These are phyloP conservation scores for Ctenochaetus hawaiiensis DNA, from an alignment of 2,797 vertebrate species.

Conservation along the genomic window DNA sequence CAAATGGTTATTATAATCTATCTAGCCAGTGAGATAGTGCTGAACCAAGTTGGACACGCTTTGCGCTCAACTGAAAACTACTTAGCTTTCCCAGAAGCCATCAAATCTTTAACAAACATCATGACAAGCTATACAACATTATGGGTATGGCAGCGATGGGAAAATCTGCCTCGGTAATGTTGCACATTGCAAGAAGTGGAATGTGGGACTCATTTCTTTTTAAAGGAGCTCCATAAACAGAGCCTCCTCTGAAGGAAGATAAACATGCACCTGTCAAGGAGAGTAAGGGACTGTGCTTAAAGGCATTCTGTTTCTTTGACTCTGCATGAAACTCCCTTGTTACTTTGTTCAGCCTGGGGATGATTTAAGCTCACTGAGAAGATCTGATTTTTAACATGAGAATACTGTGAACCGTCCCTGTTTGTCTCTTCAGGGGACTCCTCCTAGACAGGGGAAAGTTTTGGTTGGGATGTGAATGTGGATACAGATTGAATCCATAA, in stretches of 20 bases:
- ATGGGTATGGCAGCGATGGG: constrained; percentile 13
- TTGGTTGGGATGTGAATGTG: constrained; percentile 12
- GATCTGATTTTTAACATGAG: constrained; percentile 55
- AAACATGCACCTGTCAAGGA: constrained; percentile 68
- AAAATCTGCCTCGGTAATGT: constrained; percentile 30
- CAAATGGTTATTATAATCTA: constrained; percentile 1
- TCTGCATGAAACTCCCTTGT: constrained; percentile 57
- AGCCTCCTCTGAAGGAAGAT: constrained; percentile 46
- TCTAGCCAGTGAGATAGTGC: constrained; percentile 27
- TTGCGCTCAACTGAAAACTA: constrained; percentile 40
- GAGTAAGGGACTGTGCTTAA: constrained; percentile 48
- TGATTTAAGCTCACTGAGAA: constrained; percentile 63
- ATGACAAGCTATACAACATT: constrained; percentile 36
- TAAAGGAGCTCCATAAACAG: constrained; percentile 40
- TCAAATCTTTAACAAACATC: constrained; percentile 40
- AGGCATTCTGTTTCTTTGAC: constrained; percentile 55
- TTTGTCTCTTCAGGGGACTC: constrained; percentile 28
- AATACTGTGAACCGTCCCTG: constrained; percentile 37
- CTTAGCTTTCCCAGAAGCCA: constrained; percentile 46
- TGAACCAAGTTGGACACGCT: constrained; percentile 55
- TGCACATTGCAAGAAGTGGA: constrained; percentile 13
- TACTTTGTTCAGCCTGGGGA: constrained; percentile 65
- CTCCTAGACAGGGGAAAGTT: not conserved
- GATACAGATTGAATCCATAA: constrained; percentile 18
- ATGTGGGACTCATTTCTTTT: constrained; percentile 41